Evolutionary conservation across 2,113 vertebrate genomes (phyloP).

Genomic region (Dasyornis broadbenti): DNA sequence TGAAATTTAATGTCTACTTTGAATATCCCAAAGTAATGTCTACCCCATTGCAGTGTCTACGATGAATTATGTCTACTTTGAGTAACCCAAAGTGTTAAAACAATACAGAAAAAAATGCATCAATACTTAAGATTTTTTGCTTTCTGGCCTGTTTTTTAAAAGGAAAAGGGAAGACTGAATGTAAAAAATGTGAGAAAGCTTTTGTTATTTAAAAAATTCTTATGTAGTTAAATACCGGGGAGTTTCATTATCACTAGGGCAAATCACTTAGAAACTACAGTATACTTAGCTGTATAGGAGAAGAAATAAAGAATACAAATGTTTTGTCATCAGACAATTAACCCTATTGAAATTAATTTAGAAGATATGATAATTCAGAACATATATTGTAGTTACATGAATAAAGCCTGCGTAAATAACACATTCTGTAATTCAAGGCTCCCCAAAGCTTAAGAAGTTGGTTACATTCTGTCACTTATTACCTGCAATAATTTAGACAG

Average conservation of each 20-base stretch:
- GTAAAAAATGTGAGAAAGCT: not conserved
- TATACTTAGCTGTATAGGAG: not conserved
- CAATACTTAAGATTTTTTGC: not conserved
- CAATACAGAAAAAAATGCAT: not conserved
- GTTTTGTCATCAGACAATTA: not conserved
- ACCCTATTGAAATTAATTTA: not conserved
- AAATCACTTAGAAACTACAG: not conserved
- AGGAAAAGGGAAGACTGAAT: not conserved
- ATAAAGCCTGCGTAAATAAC: not conserved
- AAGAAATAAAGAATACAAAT: not conserved
- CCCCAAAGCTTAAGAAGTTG: not conserved
- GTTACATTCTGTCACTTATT: conserved; percentile 75
- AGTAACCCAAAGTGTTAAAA: not conserved
- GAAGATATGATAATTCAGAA: not conserved
- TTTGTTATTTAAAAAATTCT: not conserved
- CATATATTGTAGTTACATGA: not conserved
- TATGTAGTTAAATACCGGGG: not conserved
- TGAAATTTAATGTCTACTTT: not conserved
- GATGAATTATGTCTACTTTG: not conserved
- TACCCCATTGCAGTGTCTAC: too few relatives aligned
- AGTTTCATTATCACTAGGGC: not conserved
- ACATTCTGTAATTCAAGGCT: conserved; percentile 36
- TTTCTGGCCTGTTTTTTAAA: not conserved
- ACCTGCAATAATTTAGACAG: conserved; percentile 66
- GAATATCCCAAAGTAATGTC: not conserved